phyloP scores from a whole-genome alignment of 1,140 invertebrate genomes.

The Venustaconcha ellipsiformis region DNA sequence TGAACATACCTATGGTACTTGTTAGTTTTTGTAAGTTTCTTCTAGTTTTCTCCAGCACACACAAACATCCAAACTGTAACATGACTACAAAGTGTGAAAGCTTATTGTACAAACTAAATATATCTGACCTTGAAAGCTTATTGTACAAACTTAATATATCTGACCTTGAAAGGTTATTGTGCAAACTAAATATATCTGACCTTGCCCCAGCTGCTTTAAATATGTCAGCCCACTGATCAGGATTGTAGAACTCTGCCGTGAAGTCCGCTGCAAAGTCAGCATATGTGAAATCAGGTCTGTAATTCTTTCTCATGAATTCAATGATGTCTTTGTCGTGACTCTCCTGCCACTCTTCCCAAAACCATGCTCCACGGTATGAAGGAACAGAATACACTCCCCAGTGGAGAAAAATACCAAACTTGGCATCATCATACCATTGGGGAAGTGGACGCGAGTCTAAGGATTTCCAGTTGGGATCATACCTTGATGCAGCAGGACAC shows the following conservation, averaged over 20 bases:
- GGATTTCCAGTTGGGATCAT: constrained; percentile 63
- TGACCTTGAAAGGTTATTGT: neutral
- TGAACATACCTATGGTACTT: too few species aligned
- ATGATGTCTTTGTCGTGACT: constrained; percentile 16
- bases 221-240: constrained; percentile 45
- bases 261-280: constrained; percentile 53
- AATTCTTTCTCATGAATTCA: constrained; percentile 61
- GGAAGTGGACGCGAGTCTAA: constrained; percentile 67
- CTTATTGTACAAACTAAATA: too few species aligned
- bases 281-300: constrained; percentile 58
- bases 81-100: too few species aligned
- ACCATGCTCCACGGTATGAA: constrained; percentile 47
- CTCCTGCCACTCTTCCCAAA: constrained; percentile 60
- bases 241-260: constrained; percentile 49
- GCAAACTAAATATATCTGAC: constrained; percentile 24
- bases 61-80: too few species aligned
- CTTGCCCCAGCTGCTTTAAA: constrained; percentile 47
- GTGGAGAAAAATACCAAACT: constrained; percentile 67
- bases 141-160: too few species aligned
- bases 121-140: too few species aligned
- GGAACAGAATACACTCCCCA: constrained; percentile 60
- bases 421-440: constrained; percentile 66
- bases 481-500: constrained; percentile 15
- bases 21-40: too few species aligned
- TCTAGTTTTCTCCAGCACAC: too few species aligned